phyloP scores from a whole-genome alignment of 2,797 vertebrate species.

The Eleutherodactylus coqui region DNA sequence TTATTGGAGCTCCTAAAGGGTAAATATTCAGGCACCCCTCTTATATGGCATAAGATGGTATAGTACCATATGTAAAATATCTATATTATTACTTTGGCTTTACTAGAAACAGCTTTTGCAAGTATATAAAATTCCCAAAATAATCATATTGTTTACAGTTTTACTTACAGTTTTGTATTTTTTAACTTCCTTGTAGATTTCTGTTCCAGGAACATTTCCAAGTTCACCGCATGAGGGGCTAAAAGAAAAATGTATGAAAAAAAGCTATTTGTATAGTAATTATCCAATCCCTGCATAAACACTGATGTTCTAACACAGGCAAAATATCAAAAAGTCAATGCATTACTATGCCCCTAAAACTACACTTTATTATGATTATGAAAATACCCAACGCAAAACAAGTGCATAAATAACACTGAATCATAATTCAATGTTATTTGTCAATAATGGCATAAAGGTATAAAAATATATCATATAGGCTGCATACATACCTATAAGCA shows the following conservation, averaged over 20 bases:
- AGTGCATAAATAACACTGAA: too few relatives aligned
- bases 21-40: neutral
- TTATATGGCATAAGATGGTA: neutral
- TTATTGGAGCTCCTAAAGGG: neutral
- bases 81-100: neutral
- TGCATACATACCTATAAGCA: too few relatives aligned
- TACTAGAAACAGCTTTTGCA: neutral
- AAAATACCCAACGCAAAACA: too few relatives aligned
- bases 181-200: constrained; percentile 85
- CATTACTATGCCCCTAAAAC: too few relatives aligned
- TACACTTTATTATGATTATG: too few relatives aligned
- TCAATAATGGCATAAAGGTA: too few relatives aligned
- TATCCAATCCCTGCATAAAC: too few relatives aligned
- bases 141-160: constrained; percentile 78
- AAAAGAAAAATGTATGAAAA: constrained; percentile 58
- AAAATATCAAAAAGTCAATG: too few relatives aligned
- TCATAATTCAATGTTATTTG: too few relatives aligned
- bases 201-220: constrained; percentile 82
- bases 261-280: too few relatives aligned
- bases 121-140: neutral
- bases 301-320: too few relatives aligned
- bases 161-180: constrained; percentile 84
- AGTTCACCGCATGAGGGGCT: constrained; percentile 83
- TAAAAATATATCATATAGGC: too few relatives aligned
- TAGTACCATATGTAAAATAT: neutral